These are phyloP conservation scores for Eupsittula cactorum DNA, from an alignment of 2,113 vertebrate species.

Conservation along the genomic window DNA sequence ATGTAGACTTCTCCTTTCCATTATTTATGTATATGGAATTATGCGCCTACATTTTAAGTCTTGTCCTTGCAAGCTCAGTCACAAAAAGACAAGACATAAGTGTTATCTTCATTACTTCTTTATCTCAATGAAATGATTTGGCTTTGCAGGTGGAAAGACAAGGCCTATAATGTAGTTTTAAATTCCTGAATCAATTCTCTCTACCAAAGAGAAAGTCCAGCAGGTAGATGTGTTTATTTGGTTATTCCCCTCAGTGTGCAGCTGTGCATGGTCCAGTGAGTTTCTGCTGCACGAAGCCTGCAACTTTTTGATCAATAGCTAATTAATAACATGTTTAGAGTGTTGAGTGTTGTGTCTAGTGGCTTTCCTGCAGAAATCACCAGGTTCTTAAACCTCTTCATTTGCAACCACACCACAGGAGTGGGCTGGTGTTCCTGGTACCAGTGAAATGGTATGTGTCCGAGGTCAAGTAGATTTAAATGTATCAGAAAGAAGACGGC, in stretches of 20 bases:
- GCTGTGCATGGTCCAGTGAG: fast-evolving
- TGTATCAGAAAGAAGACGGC: neutral
- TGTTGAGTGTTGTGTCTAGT: fast-evolving
- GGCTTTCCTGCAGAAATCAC: neutral
- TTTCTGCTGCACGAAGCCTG: neutral
- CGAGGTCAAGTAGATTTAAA: neutral
- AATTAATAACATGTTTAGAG: neutral
- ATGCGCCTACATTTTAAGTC: neutral
- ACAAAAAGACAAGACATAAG: neutral
- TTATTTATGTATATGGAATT: neutral
- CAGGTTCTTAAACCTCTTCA: neutral
- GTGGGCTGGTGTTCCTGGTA: neutral
- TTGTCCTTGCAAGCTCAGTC: neutral
- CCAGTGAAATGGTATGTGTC: fast-evolving
- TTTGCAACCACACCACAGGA: neutral
- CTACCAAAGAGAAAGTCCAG: neutral
- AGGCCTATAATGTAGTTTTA: neutral
- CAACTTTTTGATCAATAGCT: neutral
- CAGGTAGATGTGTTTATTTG: fast-evolving
- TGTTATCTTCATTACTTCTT: neutral
- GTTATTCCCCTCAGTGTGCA: fast-evolving
- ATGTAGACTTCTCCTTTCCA: neutral
- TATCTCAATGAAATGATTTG: neutral
- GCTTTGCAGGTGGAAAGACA: neutral
- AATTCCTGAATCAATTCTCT: neutral